Base-by-base conservation (phyloP, 2,797 vertebrate genomes). In the Diplodus puntazzo region DNA sequence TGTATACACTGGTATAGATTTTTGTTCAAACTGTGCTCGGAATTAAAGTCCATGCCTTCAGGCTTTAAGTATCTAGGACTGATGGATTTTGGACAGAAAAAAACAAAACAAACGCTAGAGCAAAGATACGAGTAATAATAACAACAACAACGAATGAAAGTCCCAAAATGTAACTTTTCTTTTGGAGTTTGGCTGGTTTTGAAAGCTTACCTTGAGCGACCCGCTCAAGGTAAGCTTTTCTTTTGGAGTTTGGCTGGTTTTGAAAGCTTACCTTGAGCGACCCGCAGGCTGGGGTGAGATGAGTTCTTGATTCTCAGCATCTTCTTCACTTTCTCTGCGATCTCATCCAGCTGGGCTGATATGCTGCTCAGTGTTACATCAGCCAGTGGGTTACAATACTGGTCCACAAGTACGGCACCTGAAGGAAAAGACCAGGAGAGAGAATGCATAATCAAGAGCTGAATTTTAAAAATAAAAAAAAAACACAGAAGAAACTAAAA, bases 391-490 rank as follows among this genome's bases (percentile, higher is more conserved):
- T 99, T 99, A 90, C 98, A 99, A 84, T 99, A 99, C 16, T 97
- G 98, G 91, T 99, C 98, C 66, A 99, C 97, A 57, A 99, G 92
- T 18, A 99, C 95, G 0, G 98, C 98, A 64, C 98, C 98, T 99
- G 77, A 1, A 84, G 79, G 25, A 66, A 3, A 21, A 39, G 46
- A 39, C 1, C 48, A 42, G 39, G 46, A 50, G 9, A 58, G 13
- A 1, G 5, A 11, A 39, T 1, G 17, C 0, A 58, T 12, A 0
- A 49, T 39, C 12, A 39, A 3, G 34, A 25, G 18, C n/a, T 58
- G 49, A 34, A 30, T 14, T 30, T 59, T 0, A 12, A 68, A 5
- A 61, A 7, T 27, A 0, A 34, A 45, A 16, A n/a, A 3, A n/a
- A 34, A 43, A 64, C 0, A 59, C n/a, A 17, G 5, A 23, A 58